Percentiles rank a stretch among this genome's conserved stretches.
These are phyloP conservation scores for Ardeotis arabs DNA, from an alignment of 2,113 vertebrate species.

Conservation along the genomic window DNA sequence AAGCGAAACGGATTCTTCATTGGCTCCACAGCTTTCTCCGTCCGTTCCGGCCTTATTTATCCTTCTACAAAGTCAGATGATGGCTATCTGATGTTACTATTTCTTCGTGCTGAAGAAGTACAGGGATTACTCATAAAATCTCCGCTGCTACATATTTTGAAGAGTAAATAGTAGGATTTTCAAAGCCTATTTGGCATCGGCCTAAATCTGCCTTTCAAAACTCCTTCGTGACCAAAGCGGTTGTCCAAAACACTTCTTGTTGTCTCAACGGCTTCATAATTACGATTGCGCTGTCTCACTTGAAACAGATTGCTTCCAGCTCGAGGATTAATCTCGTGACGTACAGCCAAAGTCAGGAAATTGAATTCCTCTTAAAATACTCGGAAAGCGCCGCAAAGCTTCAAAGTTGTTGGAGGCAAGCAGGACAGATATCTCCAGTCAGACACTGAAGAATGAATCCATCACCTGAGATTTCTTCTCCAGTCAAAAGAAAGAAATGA, in stretches of 20 bases:
- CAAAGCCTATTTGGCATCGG: slow-evolving; percentile 27
- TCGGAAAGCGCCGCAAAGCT: background rate
- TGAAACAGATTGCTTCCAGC: slow-evolving; percentile 25
- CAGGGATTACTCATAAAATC: slow-evolving; percentile 37
- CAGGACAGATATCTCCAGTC: background rate
- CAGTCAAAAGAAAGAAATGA: slow-evolving; percentile 1
- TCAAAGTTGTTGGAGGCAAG: background rate
- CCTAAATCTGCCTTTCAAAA: slow-evolving; percentile 56
- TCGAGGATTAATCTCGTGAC: background rate
- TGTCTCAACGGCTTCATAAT: slow-evolving; percentile 35
- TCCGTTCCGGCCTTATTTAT: background rate
- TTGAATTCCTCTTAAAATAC: slow-evolving; percentile 10
- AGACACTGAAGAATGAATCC: slow-evolving; percentile 6
- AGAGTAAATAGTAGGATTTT: slow-evolving; percentile 38
- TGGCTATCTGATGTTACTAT: background rate
- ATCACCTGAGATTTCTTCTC: slow-evolving; percentile 19
- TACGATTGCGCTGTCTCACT: background rate
- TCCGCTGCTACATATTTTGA: background rate
- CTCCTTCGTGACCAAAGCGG: slow-evolving; percentile 8
- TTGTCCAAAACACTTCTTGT: slow-evolving; percentile 22
- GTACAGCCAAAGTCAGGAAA: background rate
- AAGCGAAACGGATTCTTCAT: background rate
- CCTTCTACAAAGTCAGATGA: background rate
- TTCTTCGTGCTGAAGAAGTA: background rate
- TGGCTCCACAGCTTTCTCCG: background rate